A percentile compares a stretch with the other conserved stretches of the same genome.
Evolutionary conservation across 2,888 invertebrate species (phyloP).

Genomic region (Brachycybe producta): DNA sequence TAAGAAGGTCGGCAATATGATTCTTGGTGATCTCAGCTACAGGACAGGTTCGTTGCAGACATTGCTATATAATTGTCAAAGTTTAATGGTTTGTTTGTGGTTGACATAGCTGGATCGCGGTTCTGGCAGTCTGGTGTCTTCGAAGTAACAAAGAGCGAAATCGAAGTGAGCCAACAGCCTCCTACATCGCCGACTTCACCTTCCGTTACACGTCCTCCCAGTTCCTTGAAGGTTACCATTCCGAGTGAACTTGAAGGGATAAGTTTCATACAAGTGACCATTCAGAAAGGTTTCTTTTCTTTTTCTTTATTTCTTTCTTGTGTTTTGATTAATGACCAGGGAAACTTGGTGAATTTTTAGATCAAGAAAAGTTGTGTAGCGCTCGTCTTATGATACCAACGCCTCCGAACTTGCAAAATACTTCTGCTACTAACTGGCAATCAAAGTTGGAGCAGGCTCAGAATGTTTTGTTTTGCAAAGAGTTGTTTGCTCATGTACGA

Average conservation of each 20-base stretch:
- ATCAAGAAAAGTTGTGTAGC: conserved; percentile 78
- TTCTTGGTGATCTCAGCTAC: conserved; percentile 91
- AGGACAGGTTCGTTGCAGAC: conserved; percentile 47
- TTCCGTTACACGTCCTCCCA: conserved; percentile 19
- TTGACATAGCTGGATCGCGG: conserved; percentile 63
- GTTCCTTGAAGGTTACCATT: conserved; percentile 77
- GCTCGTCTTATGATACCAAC: conserved; percentile 60
- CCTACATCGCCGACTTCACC: conserved; percentile 16
- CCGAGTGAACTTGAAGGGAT: conserved; percentile 91
- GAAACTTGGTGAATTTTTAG: too few relatives aligned
- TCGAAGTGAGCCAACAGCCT: conserved; percentile 37
- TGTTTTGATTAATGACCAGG: too few relatives aligned
- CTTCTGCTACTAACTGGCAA: conserved; percentile 71
- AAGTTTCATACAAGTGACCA: conserved; percentile 88
- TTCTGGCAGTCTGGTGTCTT: conserved; percentile 87
- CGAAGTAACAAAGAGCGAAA: conserved; percentile 89
- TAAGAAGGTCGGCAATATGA: conserved; percentile 90
- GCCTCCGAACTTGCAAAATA: conserved; percentile 32
- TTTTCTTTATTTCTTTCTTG: conserved; percentile 16
- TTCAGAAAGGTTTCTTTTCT: conserved; percentile 64
- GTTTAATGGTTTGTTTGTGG: neutral
- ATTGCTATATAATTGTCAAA: neutral
- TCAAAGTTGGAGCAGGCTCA: conserved; percentile 93
- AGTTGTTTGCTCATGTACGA: conserved; percentile 66
- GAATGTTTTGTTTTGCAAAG: conserved; percentile 93